Conservation (phyloP, 1,140 invertebrate genomes). For the Oppia nitens region DNA sequence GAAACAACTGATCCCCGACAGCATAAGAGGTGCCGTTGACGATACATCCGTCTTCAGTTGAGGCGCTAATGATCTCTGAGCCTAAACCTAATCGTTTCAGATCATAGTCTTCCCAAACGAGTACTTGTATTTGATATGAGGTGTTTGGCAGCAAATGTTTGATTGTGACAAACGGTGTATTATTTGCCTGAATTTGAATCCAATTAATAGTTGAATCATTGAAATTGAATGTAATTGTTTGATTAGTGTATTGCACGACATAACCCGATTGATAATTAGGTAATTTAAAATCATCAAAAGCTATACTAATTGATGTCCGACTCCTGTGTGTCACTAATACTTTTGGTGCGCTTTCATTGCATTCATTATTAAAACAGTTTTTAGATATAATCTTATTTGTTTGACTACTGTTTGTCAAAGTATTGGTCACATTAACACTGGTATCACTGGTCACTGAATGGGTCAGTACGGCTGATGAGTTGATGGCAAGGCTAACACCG, state of each 20-base stretch:
- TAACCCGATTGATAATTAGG: slow-evolving; percentile 22
- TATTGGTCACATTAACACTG: neutral
- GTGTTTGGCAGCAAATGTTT: slow-evolving; percentile 23
- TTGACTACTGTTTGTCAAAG: neutral
- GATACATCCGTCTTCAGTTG: slow-evolving; percentile 26
- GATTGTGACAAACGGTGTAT: slow-evolving; percentile 22
- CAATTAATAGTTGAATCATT: slow-evolving; percentile 6
- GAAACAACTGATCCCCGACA: slow-evolving; percentile 27
- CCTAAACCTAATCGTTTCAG: slow-evolving; percentile 17
- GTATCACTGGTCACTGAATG: neutral
- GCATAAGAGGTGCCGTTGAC: slow-evolving; percentile 27
- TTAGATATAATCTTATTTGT: neutral
- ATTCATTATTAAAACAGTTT: neutral
- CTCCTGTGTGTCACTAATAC: slow-evolving; percentile 24
- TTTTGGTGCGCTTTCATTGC: slow-evolving; percentile 21
- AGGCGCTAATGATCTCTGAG: slow-evolving; percentile 24
- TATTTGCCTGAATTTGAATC: slow-evolving; percentile 19
- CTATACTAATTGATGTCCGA: slow-evolving; percentile 24
- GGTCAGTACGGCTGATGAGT: neutral
- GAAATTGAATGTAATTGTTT: neutral
- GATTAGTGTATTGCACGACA: slow-evolving; percentile 19
- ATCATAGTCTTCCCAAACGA: slow-evolving; percentile 24
- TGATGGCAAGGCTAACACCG: neutral
- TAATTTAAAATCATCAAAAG: slow-evolving; percentile 29
- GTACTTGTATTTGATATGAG: slow-evolving; percentile 25